phyloP scores from a whole-genome alignment of 2,888 invertebrate genomes.

The Protophormia terraenovae region DNA sequence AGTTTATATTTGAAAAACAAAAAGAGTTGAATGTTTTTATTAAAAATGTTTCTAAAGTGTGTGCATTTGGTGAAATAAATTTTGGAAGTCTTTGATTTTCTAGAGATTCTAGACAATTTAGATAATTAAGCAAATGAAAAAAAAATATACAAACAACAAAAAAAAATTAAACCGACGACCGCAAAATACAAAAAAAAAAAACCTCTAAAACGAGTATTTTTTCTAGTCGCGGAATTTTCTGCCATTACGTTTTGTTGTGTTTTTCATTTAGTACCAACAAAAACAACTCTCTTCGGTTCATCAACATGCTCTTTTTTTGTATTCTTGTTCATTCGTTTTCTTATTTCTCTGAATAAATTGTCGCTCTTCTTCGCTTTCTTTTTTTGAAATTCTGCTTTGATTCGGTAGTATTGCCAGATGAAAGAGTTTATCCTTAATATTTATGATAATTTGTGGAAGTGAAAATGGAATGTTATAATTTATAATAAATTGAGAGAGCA shows the following conservation, averaged over 20 bases:
- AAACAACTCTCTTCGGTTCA: conserved; percentile 24
- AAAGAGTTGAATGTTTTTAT: background rate
- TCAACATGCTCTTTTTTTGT: background rate
- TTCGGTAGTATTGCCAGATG: background rate
- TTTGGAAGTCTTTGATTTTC: background rate
- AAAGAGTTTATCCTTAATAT: background rate
- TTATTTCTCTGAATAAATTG: background rate
- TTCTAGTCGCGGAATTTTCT: conserved; percentile 67
- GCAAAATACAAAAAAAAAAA: conserved; percentile 34
- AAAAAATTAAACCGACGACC: conserved; percentile 42
- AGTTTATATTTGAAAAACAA: background rate
- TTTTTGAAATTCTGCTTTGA: conserved; percentile 6
- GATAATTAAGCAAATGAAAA: background rate
- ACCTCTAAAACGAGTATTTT: conserved; percentile 61
- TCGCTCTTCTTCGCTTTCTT: conserved; percentile 38
- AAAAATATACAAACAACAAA: conserved; percentile 23
- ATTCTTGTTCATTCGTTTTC: conserved; percentile 21
- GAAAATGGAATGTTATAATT: no score
- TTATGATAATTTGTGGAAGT: no score
- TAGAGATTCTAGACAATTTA: background rate
- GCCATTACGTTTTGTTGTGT: conserved; percentile 49
- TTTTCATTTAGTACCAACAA: background rate
- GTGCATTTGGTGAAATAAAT: background rate
- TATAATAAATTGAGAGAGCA: no score
- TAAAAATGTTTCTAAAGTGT: background rate